phyloP scores from a whole-genome alignment of 1,140 invertebrate genomes.

The Bathynomus jamesi region DNA sequence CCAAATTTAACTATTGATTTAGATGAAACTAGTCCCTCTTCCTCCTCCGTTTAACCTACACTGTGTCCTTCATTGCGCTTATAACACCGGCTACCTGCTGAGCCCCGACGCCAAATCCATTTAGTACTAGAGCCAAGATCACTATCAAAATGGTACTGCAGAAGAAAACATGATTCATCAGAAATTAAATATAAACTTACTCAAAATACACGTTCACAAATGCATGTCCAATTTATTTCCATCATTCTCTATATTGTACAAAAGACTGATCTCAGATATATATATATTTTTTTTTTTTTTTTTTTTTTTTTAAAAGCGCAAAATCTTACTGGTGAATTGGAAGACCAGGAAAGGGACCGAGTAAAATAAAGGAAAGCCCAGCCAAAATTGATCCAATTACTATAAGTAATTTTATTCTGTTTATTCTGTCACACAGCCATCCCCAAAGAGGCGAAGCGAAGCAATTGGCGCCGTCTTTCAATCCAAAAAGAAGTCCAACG shows the following conservation, averaged over 20 bases:
- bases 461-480: constrained; percentile 41
- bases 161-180: too few relatives aligned
- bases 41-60: constrained; percentile 35
- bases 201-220: too few relatives aligned
- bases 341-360: constrained; percentile 39
- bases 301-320: too few relatives aligned
- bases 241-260: too few relatives aligned
- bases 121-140: background rate
- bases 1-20: background rate
- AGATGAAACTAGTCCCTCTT: background rate
- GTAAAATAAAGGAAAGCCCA: constrained; percentile 38
- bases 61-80: constrained; percentile 39
- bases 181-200: too few relatives aligned
- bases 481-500: constrained; percentile 40
- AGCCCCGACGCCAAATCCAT: constrained; percentile 39
- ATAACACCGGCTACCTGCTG: constrained; percentile 42
- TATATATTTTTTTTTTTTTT: too few relatives aligned
- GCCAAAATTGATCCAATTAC: constrained; percentile 37
- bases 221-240: too few relatives aligned
- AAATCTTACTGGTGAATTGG: constrained; percentile 36
- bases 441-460: constrained; percentile 42
- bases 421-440: constrained; percentile 38
- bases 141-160: background rate
- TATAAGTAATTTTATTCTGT: constrained; percentile 37
- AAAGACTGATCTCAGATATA: too few relatives aligned